A percentile compares a stretch with the other conserved stretches of the same genome.
These are phyloP conservation scores for Melanotaenia boesemani DNA, from an alignment of 2,797 vertebrate species.

Conservation along the genomic window DNA sequence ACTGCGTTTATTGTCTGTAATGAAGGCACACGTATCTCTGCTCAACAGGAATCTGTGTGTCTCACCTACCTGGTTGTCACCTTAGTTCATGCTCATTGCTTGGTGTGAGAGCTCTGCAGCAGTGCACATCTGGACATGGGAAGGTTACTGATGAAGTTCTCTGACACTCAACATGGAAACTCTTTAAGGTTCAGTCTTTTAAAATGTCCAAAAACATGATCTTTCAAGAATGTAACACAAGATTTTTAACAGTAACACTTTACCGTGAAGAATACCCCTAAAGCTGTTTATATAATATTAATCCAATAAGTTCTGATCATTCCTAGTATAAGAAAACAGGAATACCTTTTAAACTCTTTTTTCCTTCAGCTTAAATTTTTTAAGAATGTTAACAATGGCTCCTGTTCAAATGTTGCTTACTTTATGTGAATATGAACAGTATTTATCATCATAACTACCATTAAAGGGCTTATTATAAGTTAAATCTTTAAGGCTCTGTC, in stretches of 20 bases:
- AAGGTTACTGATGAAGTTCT: conserved; percentile 6
- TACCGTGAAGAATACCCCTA: too few species aligned
- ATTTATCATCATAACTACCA: too few species aligned
- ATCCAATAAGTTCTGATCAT: not conserved
- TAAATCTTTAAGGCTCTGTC: too few species aligned
- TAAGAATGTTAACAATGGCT: not conserved
- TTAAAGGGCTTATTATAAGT: too few species aligned
- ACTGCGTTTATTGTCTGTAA: conserved; percentile 60
- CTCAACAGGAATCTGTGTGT: conserved; percentile 39
- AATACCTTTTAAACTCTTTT: not conserved
- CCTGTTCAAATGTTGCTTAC: not conserved
- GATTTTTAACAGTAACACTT: conserved; percentile 2
- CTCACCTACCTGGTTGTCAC: conserved; percentile 33
- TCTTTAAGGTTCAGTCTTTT: not conserved
- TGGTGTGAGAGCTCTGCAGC: conserved; percentile 10
- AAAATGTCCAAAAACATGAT: not conserved
- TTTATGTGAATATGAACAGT: too few species aligned
- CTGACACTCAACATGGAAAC: not conserved
- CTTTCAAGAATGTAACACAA: not conserved
- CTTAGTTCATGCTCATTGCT: conserved; percentile 4
- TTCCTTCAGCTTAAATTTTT: too few species aligned
- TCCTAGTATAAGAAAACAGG: not conserved
- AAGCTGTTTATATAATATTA: too few species aligned
- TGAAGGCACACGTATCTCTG: conserved; percentile 39
- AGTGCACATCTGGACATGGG: not conserved